Evolutionary conservation across 2,888 invertebrate genomes (phyloP).

Genomic region (Papilio protenor): DNA sequence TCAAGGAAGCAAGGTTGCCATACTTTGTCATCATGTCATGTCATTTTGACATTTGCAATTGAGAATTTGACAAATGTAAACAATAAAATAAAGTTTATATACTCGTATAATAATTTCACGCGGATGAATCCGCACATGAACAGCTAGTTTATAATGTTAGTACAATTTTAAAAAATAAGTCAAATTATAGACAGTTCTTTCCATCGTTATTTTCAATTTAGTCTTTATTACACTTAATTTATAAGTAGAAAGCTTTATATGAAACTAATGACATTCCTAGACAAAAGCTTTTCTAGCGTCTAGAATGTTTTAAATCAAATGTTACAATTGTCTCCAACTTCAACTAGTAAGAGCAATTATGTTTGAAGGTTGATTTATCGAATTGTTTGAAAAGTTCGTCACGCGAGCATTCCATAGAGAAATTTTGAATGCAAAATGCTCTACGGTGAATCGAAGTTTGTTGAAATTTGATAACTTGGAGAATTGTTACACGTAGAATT

Average conservation of each 20-base stretch:
- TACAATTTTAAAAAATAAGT: no score
- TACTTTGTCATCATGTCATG: no score
- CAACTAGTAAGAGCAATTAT: slow-evolving; percentile 27
- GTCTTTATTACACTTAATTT: no score
- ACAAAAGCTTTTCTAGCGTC: neutral
- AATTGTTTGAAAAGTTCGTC: slow-evolving; percentile 36
- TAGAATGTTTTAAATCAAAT: slow-evolving; percentile 5
- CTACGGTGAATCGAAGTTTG: slow-evolving; percentile 23
- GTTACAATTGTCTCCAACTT: slow-evolving; percentile 14
- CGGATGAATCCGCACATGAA: no score
- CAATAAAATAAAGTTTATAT: no score
- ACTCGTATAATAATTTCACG: no score
- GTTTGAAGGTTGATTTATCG: slow-evolving; percentile 29
- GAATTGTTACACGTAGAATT: slow-evolving; percentile 28
- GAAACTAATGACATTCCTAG: neutral
- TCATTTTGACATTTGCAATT: no score
- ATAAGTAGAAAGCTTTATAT: neutral
- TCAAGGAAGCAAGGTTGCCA: no score
- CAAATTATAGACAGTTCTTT: no score
- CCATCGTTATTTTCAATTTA: no score
- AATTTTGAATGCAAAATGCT: slow-evolving; percentile 37
- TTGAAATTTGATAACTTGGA: slow-evolving; percentile 40
- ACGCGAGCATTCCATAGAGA: slow-evolving; percentile 28
- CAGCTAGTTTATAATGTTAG: no score
- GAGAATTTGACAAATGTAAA: no score